phyloP scores from a whole-genome alignment of 2,888 invertebrate genomes.

The Formica aserva region DNA sequence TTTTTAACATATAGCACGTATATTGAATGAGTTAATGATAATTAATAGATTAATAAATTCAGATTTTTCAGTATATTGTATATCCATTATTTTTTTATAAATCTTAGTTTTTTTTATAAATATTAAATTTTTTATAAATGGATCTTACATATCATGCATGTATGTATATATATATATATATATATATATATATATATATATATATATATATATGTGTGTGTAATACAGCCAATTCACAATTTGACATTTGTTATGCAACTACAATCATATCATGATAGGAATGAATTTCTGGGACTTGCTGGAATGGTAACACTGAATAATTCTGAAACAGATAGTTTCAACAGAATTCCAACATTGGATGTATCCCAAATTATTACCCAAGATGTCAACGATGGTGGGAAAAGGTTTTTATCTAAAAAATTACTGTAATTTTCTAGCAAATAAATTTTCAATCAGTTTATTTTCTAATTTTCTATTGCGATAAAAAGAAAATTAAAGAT shows the following conservation, averaged over 20 bases:
- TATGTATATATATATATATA: too few species aligned
- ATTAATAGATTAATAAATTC: background rate
- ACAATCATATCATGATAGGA: slow-evolving; percentile 85
- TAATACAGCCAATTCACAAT: background rate
- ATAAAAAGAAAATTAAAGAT: background rate
- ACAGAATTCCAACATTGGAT: slow-evolving; percentile 80
- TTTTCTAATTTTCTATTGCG: background rate
- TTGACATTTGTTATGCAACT: slow-evolving; percentile 27
- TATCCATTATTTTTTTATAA: background rate
- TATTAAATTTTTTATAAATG: too few species aligned
- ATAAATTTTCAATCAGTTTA: slow-evolving; percentile 1
- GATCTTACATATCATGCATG: too few species aligned
- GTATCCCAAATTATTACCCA: slow-evolving; percentile 78
- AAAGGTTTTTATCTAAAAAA: slow-evolving; percentile 81
- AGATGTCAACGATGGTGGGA: slow-evolving; percentile 82
- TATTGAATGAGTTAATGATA: background rate
- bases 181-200: too few species aligned
- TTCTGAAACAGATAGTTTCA: slow-evolving; percentile 87
- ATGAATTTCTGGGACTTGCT: slow-evolving; percentile 90
- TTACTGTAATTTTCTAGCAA: slow-evolving; percentile 67
- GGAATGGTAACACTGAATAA: slow-evolving; percentile 91
- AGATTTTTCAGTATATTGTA: background rate
- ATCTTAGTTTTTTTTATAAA: background rate
- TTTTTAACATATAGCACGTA: background rate
- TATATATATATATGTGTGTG: background rate